A percentile compares a stretch with the other conserved stretches of the same genome.
These are phyloP conservation scores for Poecilia gillii DNA, from an alignment of 2,797 vertebrate genomes.

Conservation along the genomic window DNA sequence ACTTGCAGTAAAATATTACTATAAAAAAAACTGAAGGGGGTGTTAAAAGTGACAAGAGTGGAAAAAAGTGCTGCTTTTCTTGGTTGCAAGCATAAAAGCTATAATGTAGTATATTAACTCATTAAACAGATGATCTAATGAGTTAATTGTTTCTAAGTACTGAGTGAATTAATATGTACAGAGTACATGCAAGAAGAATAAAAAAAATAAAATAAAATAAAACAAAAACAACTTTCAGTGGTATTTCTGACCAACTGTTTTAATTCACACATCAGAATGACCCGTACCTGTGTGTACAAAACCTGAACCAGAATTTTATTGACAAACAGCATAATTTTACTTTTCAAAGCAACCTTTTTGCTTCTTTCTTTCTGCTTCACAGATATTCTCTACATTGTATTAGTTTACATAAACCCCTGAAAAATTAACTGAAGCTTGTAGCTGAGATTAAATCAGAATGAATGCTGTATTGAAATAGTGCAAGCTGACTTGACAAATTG, in stretches of 20 bases:
- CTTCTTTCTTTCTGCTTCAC: neutral
- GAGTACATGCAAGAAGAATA: neutral
- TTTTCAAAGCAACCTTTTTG: neutral
- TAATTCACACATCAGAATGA: neutral
- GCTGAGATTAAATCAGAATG: neutral
- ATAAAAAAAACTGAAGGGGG: neutral
- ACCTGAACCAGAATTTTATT: no score
- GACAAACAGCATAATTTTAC: neutral
- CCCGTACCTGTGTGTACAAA: neutral
- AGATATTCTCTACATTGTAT: neutral
- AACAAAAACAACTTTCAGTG: neutral
- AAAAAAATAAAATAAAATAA: neutral
- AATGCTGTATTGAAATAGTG: neutral
- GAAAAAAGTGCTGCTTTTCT: neutral
- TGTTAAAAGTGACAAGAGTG: neutral
- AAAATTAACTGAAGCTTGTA: no score
- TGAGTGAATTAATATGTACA: no score
- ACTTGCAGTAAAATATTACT: neutral
- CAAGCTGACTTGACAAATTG: neutral
- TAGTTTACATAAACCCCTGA: neutral
- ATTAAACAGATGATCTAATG: conserved; percentile 20
- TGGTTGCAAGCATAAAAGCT: neutral
- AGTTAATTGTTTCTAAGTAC: no score
- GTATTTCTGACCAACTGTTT: neutral
- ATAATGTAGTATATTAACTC: conserved; percentile 8